phyloP scores from a whole-genome alignment of 2,888 invertebrate species.

The Acrobasis suavella region DNA sequence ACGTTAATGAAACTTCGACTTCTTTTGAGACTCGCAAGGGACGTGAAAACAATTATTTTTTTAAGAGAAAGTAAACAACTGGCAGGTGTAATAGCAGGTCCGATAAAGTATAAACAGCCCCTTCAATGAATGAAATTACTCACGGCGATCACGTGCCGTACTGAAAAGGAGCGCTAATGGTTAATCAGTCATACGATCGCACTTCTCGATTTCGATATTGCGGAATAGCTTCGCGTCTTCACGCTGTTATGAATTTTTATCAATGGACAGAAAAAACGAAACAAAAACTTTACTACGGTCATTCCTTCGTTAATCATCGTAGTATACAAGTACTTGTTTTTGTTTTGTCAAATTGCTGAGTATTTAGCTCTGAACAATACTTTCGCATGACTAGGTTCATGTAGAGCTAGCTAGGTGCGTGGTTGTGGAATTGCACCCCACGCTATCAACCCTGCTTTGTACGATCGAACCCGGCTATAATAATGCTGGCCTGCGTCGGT shows the following conservation, averaged over 20 bases:
- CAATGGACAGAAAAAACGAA: slow-evolving; percentile 67
- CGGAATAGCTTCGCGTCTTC: slow-evolving; percentile 63
- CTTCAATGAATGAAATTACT: slow-evolving; percentile 68
- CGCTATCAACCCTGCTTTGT: slow-evolving; percentile 64
- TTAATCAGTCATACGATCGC: slow-evolving; percentile 71
- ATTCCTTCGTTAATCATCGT: slow-evolving; percentile 60
- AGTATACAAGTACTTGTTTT: slow-evolving; percentile 38
- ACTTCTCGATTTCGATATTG: slow-evolving; percentile 48
- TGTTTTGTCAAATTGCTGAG: slow-evolving; percentile 12
- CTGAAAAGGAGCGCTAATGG: slow-evolving; percentile 66
- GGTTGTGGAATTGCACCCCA: slow-evolving; percentile 49
- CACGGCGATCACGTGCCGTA: slow-evolving; percentile 64
- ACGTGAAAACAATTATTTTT: neutral
- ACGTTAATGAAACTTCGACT: neutral
- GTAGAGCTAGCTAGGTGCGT: slow-evolving; percentile 1
- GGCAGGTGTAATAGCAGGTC: slow-evolving; percentile 38
- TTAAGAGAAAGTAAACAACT: neutral
- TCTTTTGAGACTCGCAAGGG: neutral
- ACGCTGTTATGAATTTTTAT: slow-evolving; percentile 58
- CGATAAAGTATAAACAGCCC: slow-evolving; percentile 45
- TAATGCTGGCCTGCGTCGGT: slow-evolving; percentile 49
- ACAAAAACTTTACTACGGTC: slow-evolving; percentile 53
- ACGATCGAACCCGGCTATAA: slow-evolving; percentile 63
- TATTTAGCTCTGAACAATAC: slow-evolving; percentile 3
- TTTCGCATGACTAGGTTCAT: neutral